A percentile compares a stretch with the other conserved stretches of the same genome.
Conservation (phyloP, 1,140 invertebrate species). For the Portunus trituberculatus region DNA sequence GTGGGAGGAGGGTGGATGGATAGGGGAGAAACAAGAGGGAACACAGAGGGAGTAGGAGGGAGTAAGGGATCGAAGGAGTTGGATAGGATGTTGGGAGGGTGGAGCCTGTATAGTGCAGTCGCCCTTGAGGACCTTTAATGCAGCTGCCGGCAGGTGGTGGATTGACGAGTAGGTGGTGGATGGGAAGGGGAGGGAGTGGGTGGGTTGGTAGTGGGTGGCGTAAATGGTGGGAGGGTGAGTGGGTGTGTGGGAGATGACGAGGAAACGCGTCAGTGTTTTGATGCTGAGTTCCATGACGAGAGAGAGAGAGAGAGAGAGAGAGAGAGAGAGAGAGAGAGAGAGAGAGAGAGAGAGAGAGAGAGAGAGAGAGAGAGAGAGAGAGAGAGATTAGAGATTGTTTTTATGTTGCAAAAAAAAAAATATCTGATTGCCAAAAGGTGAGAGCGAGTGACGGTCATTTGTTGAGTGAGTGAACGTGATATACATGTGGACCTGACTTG, state of each 20-base stretch:
- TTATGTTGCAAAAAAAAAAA: too few species aligned
- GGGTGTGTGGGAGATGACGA: neutral
- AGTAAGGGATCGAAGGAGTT: neutral
- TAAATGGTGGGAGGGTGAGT: neutral
- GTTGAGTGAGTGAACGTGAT: neutral
- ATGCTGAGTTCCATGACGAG: neutral
- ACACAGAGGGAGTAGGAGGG: neutral
- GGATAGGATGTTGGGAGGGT: neutral
- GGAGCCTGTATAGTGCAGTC: constrained; percentile 30
- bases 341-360: too few species aligned
- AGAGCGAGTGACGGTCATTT: neutral
- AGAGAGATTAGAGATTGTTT: too few species aligned
- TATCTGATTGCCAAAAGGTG: neutral
- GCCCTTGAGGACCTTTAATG: constrained; percentile 60
- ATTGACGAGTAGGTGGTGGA: constrained; percentile 22
- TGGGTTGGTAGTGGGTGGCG: neutral
- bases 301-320: neutral
- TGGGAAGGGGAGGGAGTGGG: neutral
- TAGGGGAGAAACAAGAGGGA: neutral
- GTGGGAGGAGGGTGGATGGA: neutral
- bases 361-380: too few species aligned
- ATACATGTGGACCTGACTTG: neutral
- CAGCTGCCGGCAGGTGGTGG: constrained; percentile 44
- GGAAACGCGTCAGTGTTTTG: neutral
- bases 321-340: too few species aligned